Conservation (phyloP, 2,113 vertebrate species). For the Bos javanicus region DNA sequence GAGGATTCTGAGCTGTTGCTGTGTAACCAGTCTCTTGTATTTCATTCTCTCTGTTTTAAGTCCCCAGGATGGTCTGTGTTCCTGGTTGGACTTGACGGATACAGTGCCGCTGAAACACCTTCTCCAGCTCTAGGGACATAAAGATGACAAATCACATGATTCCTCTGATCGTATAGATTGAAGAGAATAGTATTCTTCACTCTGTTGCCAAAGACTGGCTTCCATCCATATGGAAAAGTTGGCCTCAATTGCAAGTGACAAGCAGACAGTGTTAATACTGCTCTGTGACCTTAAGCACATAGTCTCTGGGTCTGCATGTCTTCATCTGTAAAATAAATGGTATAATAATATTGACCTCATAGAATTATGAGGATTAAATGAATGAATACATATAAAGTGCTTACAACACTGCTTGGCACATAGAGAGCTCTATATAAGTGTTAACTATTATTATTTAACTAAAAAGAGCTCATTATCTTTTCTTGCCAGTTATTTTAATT, state of each 20-base stretch:
- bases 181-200: not conserved
- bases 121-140: not conserved
- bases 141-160: not conserved
- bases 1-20: not conserved
- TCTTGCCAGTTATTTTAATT: slow-evolving; percentile 38
- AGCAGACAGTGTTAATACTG: not conserved
- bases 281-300: not conserved
- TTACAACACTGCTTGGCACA: not conserved
- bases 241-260: not conserved
- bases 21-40: not conserved
- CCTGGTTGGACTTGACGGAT: not conserved
- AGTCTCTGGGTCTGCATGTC: not conserved
- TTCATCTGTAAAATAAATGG: not conserved
- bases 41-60: not conserved
- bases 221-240: not conserved
- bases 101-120: not conserved
- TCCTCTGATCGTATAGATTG: not conserved
- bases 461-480: not conserved
- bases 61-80: not conserved
- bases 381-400: not conserved
- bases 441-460: not conserved
- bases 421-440: not conserved
- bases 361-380: not conserved
- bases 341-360: not conserved
- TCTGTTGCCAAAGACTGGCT: not conserved